Base-by-base conservation (phyloP, 2,888 invertebrate species). In the Masnerella sp. region DNA sequence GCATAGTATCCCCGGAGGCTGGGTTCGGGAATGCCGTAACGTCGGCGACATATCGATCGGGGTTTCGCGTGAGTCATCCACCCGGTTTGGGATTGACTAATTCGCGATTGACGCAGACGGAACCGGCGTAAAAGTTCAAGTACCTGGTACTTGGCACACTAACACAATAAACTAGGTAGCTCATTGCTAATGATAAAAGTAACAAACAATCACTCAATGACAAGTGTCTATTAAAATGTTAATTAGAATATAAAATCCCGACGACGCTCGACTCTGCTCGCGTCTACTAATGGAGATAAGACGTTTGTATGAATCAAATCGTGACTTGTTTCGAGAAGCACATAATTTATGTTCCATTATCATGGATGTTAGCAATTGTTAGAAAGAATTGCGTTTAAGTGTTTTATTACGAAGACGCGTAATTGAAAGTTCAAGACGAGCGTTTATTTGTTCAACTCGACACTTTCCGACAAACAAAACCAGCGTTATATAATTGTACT, bases 121-220 rank as follows among this genome's bases (percentile, higher is more conserved):
- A 58, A 40, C 15, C 36, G 9, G 34, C 43, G 43, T 49, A 74
- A 47, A 58, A 40, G 49, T 64, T 64, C 62, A 52, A 36, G 25
- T 59, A 32, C 58, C 61, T 52, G 62, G 9, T 51, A 56, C 52
- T 68, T 62, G 67, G 61, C 62, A 58, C 32, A 73, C 64, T 68
- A 64, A 73, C 65, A 67, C 47, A 61, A 22, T 61, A 54, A 52
- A 62, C 20, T 20, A 32, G 28, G 14, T 28, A 18, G 20, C 15
- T 40, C 25, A 40, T 67, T 30, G 42, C 38, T 51, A 32, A 56
- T 62, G 49, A 40, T 49, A 42, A 62, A 61, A 62, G 61, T 28
- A 32, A 45, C 62, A 47, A 64, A 69, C 52, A 64, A 68, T 74
- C 30, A 59, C 22, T 69, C 69, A 69, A 69, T 69, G 68, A 65